Conservation (phyloP, 2,113 vertebrate species). For the Dunckerocampus dactyliophorus region DNA sequence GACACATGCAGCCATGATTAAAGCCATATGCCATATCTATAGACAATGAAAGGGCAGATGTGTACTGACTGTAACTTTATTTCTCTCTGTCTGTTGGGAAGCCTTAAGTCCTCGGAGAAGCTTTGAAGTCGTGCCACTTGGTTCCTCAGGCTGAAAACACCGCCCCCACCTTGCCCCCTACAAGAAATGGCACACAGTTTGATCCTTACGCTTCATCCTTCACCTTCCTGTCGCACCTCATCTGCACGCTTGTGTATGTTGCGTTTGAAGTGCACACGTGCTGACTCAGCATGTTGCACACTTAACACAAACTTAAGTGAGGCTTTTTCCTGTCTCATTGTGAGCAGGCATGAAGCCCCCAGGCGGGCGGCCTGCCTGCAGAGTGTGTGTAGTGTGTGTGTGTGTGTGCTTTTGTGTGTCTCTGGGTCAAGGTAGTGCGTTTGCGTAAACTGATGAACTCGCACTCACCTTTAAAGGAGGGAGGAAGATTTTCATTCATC, state of each 20-base stretch:
- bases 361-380: conserved; percentile 8
- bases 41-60: neutral
- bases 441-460: conserved; percentile 31
- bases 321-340: conserved; percentile 51
- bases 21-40: conserved; percentile 3
- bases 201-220: neutral
- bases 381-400: conserved; percentile 6
- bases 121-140: conserved; percentile 71
- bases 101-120: conserved; percentile 49
- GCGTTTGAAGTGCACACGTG: conserved; percentile 18
- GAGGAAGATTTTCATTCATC: too few relatives aligned
- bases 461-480: too few relatives aligned
- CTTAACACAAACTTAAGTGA: conserved; percentile 37
- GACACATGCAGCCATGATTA: neutral
- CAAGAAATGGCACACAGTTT: conserved; percentile 51
- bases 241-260: conserved; percentile 5
- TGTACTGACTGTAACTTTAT: neutral
- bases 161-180: conserved; percentile 45
- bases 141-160: conserved; percentile 64
- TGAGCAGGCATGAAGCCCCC: conserved; percentile 38
- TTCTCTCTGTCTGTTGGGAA: conserved; percentile 28
- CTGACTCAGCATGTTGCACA: conserved; percentile 44
- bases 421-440: conserved; percentile 26
- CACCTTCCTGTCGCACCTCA: neutral
- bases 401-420: conserved; percentile 30